Conservation (phyloP, 2,888 invertebrate species). For the Gonocerus acuteangulatus region DNA sequence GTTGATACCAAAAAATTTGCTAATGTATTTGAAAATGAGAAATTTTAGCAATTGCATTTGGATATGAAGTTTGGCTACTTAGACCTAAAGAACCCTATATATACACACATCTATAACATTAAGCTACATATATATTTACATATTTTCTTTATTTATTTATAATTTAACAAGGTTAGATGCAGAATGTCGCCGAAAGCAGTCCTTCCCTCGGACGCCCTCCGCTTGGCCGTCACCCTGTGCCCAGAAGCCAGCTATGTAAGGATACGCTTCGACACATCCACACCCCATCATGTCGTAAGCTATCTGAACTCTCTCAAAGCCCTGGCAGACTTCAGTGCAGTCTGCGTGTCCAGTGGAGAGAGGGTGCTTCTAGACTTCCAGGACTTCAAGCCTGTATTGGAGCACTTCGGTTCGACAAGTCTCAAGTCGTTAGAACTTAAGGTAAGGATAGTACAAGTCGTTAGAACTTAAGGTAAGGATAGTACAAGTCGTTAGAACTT, state of each 20-base stretch:
- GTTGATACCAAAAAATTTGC: too few species aligned
- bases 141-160: neutral
- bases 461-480: too few species aligned
- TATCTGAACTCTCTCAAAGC: constrained; percentile 35
- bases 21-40: too few species aligned
- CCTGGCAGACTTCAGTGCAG: constrained; percentile 39
- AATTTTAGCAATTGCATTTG: too few species aligned
- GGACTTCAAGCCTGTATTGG: constrained; percentile 39
- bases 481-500: too few species aligned
- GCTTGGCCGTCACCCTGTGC: constrained; percentile 39
- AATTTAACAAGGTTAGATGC: constrained; percentile 39
- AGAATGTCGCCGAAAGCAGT: constrained; percentile 39
- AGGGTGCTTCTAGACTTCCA: constrained; percentile 39
- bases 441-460: constrained; percentile 34
- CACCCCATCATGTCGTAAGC: constrained; percentile 40
- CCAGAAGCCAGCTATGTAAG: constrained; percentile 38
- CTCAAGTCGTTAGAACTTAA: constrained; percentile 36
- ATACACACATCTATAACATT: too few species aligned
- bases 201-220: constrained; percentile 39
- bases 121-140: too few species aligned
- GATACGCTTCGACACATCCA: constrained; percentile 39
- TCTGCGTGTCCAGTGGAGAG: constrained; percentile 41
- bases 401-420: constrained; percentile 36
- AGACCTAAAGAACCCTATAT: too few species aligned
- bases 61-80: too few species aligned